Evolutionary conservation across 2,113 vertebrate genomes (phyloP), one percentile per base, ranked within the genome.

Genomic region (Anguilla japonica): DNA sequence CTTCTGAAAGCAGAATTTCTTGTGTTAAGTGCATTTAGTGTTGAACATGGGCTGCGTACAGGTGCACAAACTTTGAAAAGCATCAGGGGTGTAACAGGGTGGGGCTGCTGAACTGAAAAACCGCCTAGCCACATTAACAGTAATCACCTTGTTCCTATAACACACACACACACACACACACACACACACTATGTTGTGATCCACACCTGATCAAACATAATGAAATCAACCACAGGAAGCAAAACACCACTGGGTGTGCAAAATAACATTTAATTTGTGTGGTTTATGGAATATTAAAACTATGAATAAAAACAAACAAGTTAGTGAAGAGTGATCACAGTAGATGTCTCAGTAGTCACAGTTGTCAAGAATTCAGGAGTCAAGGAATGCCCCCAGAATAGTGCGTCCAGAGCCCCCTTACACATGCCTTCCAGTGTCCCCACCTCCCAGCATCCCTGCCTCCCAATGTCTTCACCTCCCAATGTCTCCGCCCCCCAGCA

Each of bases 131-230:
- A n/a, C 63, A 7, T 71, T n/a, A 71, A 3, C 26, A 71, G 43
- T 60, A 75, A 75, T 9, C 11, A 75, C 71, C 71, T n/a, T 67
- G 60, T 3, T 50, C 18, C 78, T 1, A 63, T 20, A 9, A 22
- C 39, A 81, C 53, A 63, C 71, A 75, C 71, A 29, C n/a, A 75
- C 71, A 71, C 63, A 83, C 46, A 83, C 82, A 57, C 50, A 60
- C 82, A 83, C 41, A 60, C 82, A 83, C 46, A 20, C 82, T 22
- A 67, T 67, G 8, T 11, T 8, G 5, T 26, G 60, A 22, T 67
- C 22, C 60, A 67, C 60, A 67, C 22, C 20, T 67, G 60, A 67
- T 8, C 22, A 26, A 67, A 26, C 60, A 9, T 26, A 67, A 26
- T 67, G 20, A 60, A 60, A 60, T 15, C 14, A 18, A 60, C 43